phyloP scores from a whole-genome alignment of 2,797 vertebrate genomes.

The Rhyacichthys aspro region DNA sequence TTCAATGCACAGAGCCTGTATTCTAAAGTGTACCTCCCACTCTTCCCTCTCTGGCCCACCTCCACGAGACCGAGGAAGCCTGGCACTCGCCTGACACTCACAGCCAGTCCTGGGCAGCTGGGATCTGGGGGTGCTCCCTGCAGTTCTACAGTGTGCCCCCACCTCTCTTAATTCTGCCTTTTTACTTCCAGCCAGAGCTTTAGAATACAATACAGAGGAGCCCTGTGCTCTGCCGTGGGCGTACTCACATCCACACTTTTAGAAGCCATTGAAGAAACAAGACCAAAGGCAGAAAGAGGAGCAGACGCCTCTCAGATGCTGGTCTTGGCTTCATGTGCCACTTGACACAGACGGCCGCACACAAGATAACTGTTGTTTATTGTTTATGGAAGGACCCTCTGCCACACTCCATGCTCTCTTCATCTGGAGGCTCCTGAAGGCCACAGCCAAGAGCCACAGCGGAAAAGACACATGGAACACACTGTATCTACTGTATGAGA shows the following conservation, averaged over 20 bases:
- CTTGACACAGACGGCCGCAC: slow-evolving; percentile 71
- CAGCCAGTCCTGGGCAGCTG: slow-evolving; percentile 82
- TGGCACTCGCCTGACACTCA: slow-evolving; percentile 76
- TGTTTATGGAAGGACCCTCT: slow-evolving; percentile 73
- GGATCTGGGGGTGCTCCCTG: slow-evolving; percentile 81
- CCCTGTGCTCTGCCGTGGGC: slow-evolving; percentile 64
- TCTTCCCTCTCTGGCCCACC: slow-evolving; percentile 68
- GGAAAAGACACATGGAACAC: slow-evolving; percentile 34
- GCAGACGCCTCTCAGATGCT: slow-evolving; percentile 76
- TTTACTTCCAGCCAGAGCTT: slow-evolving; percentile 73
- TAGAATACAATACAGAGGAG: slow-evolving; percentile 78
- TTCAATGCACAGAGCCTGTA: slow-evolving; percentile 71
- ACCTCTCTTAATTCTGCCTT: slow-evolving; percentile 74
- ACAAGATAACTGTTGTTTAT: slow-evolving; percentile 80
- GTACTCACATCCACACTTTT: slow-evolving; percentile 71
- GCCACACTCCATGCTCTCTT: slow-evolving; percentile 69
- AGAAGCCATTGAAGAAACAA: slow-evolving; percentile 70
- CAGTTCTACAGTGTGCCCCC: slow-evolving; percentile 73
- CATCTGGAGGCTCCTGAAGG: slow-evolving; percentile 61
- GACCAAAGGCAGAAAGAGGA: slow-evolving; percentile 71
- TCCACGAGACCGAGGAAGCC: slow-evolving; percentile 76
- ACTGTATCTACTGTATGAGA: slow-evolving; percentile 47
- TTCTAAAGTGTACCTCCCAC: slow-evolving; percentile 45
- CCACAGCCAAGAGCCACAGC: slow-evolving; percentile 50
- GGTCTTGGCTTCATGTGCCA: slow-evolving; percentile 64